Evolutionary conservation across 2,113 vertebrate genomes (phyloP), one percentile per base, ranked within the genome.

Genomic region (Crypturellus undulatus): DNA sequence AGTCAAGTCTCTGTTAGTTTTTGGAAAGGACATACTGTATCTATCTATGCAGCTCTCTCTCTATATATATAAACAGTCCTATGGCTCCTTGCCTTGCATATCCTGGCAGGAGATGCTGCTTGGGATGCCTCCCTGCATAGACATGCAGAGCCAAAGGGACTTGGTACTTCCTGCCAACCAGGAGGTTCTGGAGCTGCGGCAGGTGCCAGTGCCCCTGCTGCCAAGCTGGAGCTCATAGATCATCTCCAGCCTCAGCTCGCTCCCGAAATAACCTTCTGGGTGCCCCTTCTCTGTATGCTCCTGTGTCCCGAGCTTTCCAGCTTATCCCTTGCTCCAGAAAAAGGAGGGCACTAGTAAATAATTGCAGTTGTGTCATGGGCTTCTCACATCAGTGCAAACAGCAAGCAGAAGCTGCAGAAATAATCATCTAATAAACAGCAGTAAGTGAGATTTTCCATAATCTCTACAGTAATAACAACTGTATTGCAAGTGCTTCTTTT

Each of bases 141-240:
- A 43, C 7, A 0, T 3, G 6, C 38, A 15, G 42, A 62, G 52
- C 62, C 84, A 79, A 3, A 4, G 40, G 12, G 69, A 3, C 51
- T 63, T 12, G 4, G 65, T 20, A 52, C 71, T 59, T 10, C 6
- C 2, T 25, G 12, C 12, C n/a, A 51, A 21, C 0, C 0, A 19
- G 68, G 54, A 24, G 59, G 62, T 36, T 45, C 56, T 64, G 40
- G 28, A 75, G 62, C 70, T 43, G 43, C 43, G 43, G 43, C 43
- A 16, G 43, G 43, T 65, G 51, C 28, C 5, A 1, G 45, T 70
- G 60, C n/a, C 40, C 40, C 11, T 79, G 24, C 7, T 62, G 63
- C 87, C 75, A 63, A 73, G n/a, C 26, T 45, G 77, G 68, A 83
- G 56, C 60, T 92, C 45, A 4, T 54, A 47, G 78, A 79, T 90